Base-by-base conservation (phyloP, 2,797 vertebrate genomes). In the Naso thynnoides region DNA sequence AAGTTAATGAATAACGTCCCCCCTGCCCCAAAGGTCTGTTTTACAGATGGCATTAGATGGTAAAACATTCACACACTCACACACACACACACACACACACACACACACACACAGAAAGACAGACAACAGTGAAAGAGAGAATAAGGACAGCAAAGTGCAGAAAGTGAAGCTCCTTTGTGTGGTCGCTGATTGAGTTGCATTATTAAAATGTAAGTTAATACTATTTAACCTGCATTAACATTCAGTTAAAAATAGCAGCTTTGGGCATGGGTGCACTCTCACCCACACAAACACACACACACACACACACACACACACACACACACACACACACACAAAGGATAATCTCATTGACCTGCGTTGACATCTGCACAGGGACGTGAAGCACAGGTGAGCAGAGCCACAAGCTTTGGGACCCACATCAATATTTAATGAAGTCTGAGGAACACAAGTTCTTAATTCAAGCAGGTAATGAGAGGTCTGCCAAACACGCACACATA, bases 1-100 rank as follows among this genome's bases (percentile, higher is more conserved):
- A 71, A 87, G 73, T 82, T 92, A 92, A 92, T 91, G 86, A 91
- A 77, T 60, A 89, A 82, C 14, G 8, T 41, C 59, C 78, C 77
- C 77, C 76, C 74, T 83, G 69, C 75, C 78, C 83, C 39, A 71
- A 79, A 84, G 84, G 76, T 79, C 79, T 73, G 73, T 55, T 86
- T 60, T 79, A 78, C 90, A 91, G 90, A 92, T 93, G 90, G 87
- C 68, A 65, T 81, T 68, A 77, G 45, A 85, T 63, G 53, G 41
- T 55, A 53, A 63, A 2, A 33, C 23, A 50, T 44, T 36, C 16
- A 29, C 52, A 49, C 23, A 42, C 38, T 39, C 11, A 38, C 48
- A 48, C 47, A 44, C 56, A 57, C 50, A 47, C n/a, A 33, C 39
- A 61, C 57, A 74, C 47, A 45, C 52, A 61, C 10, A 26, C 42